Conservation (phyloP, 2,113 vertebrate genomes). For the Eulacestoma nigropectus region DNA sequence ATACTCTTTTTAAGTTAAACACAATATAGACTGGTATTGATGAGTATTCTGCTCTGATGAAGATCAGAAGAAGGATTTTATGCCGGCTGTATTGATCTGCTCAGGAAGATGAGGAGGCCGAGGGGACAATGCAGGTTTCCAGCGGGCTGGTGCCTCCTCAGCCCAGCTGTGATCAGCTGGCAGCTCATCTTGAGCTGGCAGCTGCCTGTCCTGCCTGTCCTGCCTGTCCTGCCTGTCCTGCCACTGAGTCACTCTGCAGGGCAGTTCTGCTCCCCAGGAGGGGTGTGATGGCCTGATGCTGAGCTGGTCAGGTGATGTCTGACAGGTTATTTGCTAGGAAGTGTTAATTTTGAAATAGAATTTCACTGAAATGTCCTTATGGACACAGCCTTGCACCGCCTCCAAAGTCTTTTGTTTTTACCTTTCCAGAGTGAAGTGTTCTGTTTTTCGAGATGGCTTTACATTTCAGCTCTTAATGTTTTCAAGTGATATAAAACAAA, state of each 20-base stretch:
- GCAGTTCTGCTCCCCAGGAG: not conserved
- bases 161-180: not conserved
- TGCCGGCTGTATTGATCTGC: not conserved
- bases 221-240: not conserved
- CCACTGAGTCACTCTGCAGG: not conserved
- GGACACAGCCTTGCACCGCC: rapidly evolving
- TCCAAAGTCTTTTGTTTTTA: not conserved
- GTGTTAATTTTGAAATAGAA: not conserved
- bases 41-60: not conserved
- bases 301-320: not conserved
- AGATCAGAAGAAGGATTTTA: not conserved
- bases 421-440: not conserved
- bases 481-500: not conserved
- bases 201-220: not conserved
- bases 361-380: not conserved
- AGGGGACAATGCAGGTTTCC: not conserved
- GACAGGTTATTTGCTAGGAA: not conserved
- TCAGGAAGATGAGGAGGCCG: not conserved
- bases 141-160: not conserved
- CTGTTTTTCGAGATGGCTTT: not conserved
- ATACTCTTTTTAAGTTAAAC: not conserved
- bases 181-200: not conserved
- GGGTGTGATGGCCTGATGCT: not conserved
- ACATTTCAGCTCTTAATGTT: not conserved
- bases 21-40: not conserved